Evolutionary conservation across 2,113 vertebrate species (phyloP).

Genomic region (Grallaria varia): DNA sequence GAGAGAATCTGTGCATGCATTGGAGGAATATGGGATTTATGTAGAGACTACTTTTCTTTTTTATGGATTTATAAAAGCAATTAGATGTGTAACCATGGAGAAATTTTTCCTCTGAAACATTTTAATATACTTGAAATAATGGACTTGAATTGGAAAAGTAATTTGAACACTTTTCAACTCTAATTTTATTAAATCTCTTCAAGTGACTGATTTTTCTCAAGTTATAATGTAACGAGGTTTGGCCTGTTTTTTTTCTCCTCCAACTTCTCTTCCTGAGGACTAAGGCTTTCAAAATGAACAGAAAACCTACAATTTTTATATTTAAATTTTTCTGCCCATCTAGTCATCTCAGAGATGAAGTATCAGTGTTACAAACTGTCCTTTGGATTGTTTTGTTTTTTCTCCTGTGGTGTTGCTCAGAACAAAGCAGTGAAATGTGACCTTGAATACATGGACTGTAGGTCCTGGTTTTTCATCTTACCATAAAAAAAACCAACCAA

Average conservation of each 20-base stretch:
- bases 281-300: constrained; percentile 66
- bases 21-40: constrained; percentile 39
- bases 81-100: constrained; percentile 72
- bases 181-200: constrained; percentile 74
- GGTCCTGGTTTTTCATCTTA: constrained; percentile 59
- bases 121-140: constrained; percentile 80
- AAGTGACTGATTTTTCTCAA: constrained; percentile 64
- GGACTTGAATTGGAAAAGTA: constrained; percentile 72
- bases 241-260: constrained; percentile 51
- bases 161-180: constrained; percentile 74
- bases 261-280: constrained; percentile 49
- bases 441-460: constrained; percentile 36
- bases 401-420: constrained; percentile 49
- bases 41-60: constrained; percentile 63
- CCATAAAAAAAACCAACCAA: background rate
- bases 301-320: constrained; percentile 35
- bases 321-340: constrained; percentile 48
- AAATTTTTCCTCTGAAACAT: constrained; percentile 73
- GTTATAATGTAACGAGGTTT: constrained; percentile 54
- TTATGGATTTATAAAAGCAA: constrained; percentile 72
- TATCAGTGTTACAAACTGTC: constrained; percentile 72
- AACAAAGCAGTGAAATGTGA: constrained; percentile 55
- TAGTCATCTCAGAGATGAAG: constrained; percentile 50
- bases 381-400: constrained; percentile 58
- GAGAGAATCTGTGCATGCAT: constrained; percentile 52